Evolutionary conservation across 2,797 vertebrate genomes (phyloP).

Genomic region (Aldrovandia affinis): DNA sequence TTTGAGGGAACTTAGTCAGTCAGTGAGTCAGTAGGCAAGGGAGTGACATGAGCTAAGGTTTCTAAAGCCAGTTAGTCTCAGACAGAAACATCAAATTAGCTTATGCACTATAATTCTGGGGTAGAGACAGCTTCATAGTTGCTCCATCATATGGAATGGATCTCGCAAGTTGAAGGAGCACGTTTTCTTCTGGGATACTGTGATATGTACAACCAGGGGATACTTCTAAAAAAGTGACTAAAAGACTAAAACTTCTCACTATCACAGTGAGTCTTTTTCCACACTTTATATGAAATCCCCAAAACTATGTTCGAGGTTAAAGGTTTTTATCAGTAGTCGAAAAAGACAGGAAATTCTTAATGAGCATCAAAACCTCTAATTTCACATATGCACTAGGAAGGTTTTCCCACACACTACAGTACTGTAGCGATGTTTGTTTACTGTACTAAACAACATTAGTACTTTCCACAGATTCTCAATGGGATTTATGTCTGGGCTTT

Average conservation of each 20-base stretch:
- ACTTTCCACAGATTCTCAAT: too few relatives aligned
- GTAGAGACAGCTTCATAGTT: background rate
- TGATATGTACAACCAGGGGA: background rate
- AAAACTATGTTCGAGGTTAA: too few relatives aligned
- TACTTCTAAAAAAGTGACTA: background rate
- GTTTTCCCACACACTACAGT: too few relatives aligned
- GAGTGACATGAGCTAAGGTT: too few relatives aligned
- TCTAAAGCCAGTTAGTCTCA: background rate
- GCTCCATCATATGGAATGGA: background rate
- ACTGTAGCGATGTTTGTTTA: too few relatives aligned
- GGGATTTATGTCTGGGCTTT: too few relatives aligned
- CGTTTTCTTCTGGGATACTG: background rate
- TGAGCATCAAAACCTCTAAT: too few relatives aligned
- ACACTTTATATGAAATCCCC: slow-evolving; percentile 1
- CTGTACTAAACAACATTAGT: too few relatives aligned
- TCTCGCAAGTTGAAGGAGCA: background rate
- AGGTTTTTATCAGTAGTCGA: too few relatives aligned
- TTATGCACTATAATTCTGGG: background rate
- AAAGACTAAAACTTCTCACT: background rate
- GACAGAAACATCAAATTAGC: background rate
- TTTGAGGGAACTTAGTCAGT: background rate
- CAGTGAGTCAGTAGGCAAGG: background rate
- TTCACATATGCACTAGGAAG: too few relatives aligned
- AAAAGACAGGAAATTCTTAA: too few relatives aligned
- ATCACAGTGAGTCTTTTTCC: background rate